A percentile compares a stretch with the other conserved stretches of the same genome.
phyloP scores from a whole-genome alignment of 2,113 vertebrate genomes.

The Astatoreochromis straeleni region DNA sequence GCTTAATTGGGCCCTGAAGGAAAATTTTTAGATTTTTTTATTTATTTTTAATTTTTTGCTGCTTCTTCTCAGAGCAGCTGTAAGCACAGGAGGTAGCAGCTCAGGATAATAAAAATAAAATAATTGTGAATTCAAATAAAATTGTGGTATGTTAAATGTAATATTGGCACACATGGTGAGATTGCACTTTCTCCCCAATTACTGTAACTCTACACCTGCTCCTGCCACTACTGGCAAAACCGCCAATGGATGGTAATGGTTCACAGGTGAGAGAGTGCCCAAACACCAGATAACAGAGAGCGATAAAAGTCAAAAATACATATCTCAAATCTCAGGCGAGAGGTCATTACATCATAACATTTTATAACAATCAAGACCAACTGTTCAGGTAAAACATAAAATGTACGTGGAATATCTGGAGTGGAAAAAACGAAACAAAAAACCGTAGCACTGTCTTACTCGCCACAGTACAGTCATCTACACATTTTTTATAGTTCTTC shows the following conservation, averaged over 20 bases:
- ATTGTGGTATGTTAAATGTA: neutral
- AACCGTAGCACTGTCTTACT: neutral
- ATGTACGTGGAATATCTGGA: neutral
- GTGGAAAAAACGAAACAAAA: rapidly evolving
- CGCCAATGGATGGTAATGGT: neutral
- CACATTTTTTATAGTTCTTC: neutral
- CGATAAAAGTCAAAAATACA: neutral
- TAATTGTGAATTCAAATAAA: neutral
- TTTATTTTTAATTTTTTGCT: neutral
- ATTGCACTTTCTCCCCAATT: neutral
- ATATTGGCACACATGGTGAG: neutral
- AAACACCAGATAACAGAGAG: neutral
- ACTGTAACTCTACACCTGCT: neutral
- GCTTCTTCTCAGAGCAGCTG: neutral
- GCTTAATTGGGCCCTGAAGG: slow-evolving; percentile 33
- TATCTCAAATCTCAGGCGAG: neutral
- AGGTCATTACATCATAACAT: neutral
- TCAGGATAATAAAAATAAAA: neutral
- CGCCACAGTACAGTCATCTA: neutral
- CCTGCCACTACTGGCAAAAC: neutral
- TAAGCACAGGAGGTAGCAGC: neutral
- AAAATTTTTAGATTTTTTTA: neutral
- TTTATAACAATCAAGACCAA: neutral
- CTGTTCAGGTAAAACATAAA: neutral
- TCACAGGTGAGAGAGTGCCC: neutral